These are phyloP conservation scores for Propithecus coquereli DNA, from an alignment of 2,113 vertebrate genomes.

Conservation along the genomic window DNA sequence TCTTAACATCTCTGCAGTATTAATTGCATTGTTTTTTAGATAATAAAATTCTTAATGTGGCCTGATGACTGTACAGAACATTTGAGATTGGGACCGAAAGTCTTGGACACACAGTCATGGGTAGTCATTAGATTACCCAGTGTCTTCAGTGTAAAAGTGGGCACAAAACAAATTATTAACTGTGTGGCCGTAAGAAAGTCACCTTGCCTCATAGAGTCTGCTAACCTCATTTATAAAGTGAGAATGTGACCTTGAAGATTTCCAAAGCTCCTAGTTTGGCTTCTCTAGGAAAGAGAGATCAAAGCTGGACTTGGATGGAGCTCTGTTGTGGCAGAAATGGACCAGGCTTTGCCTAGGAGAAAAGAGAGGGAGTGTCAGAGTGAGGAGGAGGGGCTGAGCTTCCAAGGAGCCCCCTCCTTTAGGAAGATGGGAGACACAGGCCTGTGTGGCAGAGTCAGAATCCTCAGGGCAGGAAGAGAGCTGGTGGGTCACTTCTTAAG, in stretches of 20 bases:
- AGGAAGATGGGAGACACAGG: neutral
- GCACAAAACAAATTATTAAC: neutral
- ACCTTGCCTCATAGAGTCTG: neutral
- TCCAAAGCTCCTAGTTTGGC: neutral
- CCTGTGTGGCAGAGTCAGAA: neutral
- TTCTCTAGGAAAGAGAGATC: neutral
- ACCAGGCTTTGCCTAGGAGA: neutral
- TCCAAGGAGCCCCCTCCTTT: neutral
- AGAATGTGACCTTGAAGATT: neutral
- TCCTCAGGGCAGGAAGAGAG: neutral
- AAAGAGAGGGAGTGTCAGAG: neutral
- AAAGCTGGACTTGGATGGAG: neutral
- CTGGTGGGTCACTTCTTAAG: too few relatives aligned
- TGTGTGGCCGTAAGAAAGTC: neutral
- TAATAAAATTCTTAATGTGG: neutral
- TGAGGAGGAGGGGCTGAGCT: neutral
- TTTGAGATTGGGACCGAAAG: neutral
- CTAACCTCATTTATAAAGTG: neutral
- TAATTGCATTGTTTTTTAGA: neutral
- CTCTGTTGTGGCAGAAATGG: neutral
- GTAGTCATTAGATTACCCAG: neutral
- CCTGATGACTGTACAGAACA: neutral
- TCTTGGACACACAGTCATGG: neutral
- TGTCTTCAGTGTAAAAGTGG: neutral
- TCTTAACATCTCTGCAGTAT: neutral